Conservation (phyloP, 2,888 invertebrate genomes). For the Drosophila parthenogenetica region DNA sequence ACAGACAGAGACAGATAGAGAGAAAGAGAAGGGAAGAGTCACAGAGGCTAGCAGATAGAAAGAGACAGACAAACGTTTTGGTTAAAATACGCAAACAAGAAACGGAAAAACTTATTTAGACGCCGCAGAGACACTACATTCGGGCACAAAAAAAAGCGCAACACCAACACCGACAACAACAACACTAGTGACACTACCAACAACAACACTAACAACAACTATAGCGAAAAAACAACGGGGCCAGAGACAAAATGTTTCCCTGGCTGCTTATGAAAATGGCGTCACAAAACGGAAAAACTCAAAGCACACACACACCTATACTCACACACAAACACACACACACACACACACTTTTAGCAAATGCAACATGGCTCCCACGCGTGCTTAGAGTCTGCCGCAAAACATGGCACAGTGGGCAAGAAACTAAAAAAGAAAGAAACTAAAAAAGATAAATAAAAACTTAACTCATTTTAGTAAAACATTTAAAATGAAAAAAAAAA, state of each 20-base stretch:
- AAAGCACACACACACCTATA: conserved; percentile 17
- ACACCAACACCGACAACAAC: conserved; percentile 27
- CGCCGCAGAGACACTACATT: conserved; percentile 55
- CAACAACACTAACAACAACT: conserved; percentile 9
- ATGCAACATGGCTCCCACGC: conserved; percentile 62
- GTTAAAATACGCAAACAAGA: conserved; percentile 78
- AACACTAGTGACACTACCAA: conserved; percentile 15
- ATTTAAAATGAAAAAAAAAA: neutral
- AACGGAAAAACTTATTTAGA: conserved; percentile 79
- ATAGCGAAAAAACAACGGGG: conserved; percentile 37
- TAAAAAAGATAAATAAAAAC: too few relatives aligned
- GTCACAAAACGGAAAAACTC: conserved; percentile 63
- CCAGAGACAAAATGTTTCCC: conserved; percentile 65
- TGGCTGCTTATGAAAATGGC: conserved; percentile 77
- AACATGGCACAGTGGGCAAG: conserved; percentile 61
- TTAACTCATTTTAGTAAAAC: too few relatives aligned
- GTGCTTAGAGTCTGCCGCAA: conserved; percentile 51
- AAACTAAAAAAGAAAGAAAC: neutral
- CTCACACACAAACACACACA: conserved; percentile 11
- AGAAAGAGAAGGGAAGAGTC: neutral
- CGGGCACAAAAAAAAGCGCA: conserved; percentile 45
- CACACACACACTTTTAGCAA: conserved; percentile 8
- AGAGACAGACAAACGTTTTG: conserved; percentile 34
- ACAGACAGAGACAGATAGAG: conserved; percentile 1
- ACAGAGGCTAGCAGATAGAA: conserved; percentile 1